A percentile compares a stretch with the other conserved stretches of the same genome.
Conservation (phyloP, 2,113 vertebrate genomes). For the Bubalus kerabau region DNA sequence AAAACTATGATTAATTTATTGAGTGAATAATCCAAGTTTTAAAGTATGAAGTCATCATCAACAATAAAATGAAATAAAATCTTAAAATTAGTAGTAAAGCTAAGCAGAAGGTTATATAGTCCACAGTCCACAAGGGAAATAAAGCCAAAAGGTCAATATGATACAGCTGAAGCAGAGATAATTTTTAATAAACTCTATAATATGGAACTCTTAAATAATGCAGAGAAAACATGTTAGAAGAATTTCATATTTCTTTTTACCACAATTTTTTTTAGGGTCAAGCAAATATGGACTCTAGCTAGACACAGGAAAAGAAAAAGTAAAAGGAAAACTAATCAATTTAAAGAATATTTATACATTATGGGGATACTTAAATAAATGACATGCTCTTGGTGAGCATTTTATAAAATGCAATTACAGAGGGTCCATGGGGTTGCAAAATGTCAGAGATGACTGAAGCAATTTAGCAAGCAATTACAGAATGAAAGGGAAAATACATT, state of each 20-base stretch:
- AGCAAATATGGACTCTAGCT: background rate
- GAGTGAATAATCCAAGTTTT: background rate
- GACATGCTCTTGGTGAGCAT: background rate
- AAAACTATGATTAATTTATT: background rate
- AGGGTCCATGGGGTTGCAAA: background rate
- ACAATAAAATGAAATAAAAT: constrained; percentile 11
- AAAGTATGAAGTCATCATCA: background rate
- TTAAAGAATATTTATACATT: background rate
- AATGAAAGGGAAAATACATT: background rate
- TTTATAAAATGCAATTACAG: background rate
- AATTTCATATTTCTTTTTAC: background rate
- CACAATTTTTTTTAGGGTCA: background rate
- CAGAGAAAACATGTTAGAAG: background rate
- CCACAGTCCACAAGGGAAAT: constrained; percentile 7
- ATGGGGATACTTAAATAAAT: background rate
- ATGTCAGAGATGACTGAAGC: fast-evolving
- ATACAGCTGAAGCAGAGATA: background rate
- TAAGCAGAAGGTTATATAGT: background rate
- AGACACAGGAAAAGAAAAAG: background rate
- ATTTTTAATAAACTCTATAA: constrained; percentile 20
- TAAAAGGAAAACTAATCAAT: background rate
- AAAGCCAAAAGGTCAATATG: constrained; percentile 29
- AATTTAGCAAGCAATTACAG: background rate
- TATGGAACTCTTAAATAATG: background rate
- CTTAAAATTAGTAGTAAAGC: background rate